Evolutionary conservation across 2,888 invertebrate genomes (phyloP).

Genomic region (Leucophenga maculata): DNA sequence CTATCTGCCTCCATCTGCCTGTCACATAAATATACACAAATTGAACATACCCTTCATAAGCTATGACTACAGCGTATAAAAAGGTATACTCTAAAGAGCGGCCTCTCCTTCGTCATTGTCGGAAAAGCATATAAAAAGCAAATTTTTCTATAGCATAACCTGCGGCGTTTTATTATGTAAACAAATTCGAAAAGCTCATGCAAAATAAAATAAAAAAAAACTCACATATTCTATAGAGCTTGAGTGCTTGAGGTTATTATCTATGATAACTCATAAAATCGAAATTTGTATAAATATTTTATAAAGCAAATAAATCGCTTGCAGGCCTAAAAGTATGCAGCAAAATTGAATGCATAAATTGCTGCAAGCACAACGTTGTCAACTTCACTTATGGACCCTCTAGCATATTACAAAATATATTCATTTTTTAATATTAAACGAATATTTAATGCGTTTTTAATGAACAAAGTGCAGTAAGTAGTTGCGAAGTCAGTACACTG

Average conservation of each 20-base stretch:
- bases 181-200: constrained; percentile 30
- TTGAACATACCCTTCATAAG: too few species aligned
- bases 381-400: constrained; percentile 7
- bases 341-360: constrained; percentile 2
- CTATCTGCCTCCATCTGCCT: too few species aligned
- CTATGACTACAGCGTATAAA: too few species aligned
- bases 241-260: constrained; percentile 22
- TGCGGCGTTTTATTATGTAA: constrained; percentile 24
- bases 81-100: constrained; percentile 37
- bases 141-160: constrained; percentile 27
- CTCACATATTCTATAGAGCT: too few species aligned
- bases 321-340: not conserved
- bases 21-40: too few species aligned
- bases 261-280: constrained; percentile 29
- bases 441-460: constrained; percentile 60
- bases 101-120: constrained; percentile 38
- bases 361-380: constrained; percentile 11
- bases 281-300: constrained; percentile 39
- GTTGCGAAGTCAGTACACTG: not conserved
- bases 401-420: constrained; percentile 34
- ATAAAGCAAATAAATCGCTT: constrained; percentile 6
- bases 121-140: constrained; percentile 15
- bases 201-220: constrained; percentile 25
- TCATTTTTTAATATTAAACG: constrained; percentile 56
- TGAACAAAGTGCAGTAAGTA: constrained; percentile 37